A percentile compares a stretch with the other conserved stretches of the same genome.
Evolutionary conservation across 1,140 invertebrate genomes (phyloP).

Genomic region (Habropoda laboriosa): DNA sequence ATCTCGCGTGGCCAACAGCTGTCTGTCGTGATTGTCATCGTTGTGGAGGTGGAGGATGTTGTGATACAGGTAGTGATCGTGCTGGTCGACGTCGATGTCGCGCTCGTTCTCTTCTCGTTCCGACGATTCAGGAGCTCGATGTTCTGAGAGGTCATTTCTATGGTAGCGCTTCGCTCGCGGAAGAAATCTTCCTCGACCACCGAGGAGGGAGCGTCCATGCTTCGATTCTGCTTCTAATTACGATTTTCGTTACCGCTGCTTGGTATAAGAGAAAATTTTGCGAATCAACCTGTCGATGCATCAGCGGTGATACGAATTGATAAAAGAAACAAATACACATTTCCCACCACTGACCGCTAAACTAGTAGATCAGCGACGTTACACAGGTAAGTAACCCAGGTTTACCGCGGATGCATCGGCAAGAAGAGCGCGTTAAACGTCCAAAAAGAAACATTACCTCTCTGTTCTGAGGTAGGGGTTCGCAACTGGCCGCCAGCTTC

Average conservation of each 20-base stretch:
- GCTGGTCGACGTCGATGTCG: slow-evolving; percentile 40
- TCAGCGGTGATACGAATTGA: background rate
- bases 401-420: background rate
- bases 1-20: slow-evolving; percentile 56
- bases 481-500: slow-evolving; percentile 76
- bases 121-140: slow-evolving; percentile 77
- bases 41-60: slow-evolving; percentile 42
- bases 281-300: background rate
- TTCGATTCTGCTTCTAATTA: slow-evolving; percentile 57
- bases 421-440: background rate
- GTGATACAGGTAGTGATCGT: slow-evolving; percentile 41
- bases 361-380: background rate
- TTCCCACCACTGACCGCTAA: background rate
- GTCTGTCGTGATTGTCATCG: slow-evolving; percentile 48
- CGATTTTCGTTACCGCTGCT: background rate
- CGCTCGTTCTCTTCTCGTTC: slow-evolving; percentile 71
- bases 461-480: slow-evolving; percentile 66
- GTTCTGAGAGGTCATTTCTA: slow-evolving; percentile 80
- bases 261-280: no score
- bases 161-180: slow-evolving; percentile 76
- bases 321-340: background rate
- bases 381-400: background rate
- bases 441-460: slow-evolving; percentile 51
- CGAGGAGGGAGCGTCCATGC: slow-evolving; percentile 39
- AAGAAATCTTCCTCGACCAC: slow-evolving; percentile 71